These are phyloP conservation scores for Gouania willdenowi DNA, from an alignment of 2,797 vertebrate species.

Conservation along the genomic window DNA sequence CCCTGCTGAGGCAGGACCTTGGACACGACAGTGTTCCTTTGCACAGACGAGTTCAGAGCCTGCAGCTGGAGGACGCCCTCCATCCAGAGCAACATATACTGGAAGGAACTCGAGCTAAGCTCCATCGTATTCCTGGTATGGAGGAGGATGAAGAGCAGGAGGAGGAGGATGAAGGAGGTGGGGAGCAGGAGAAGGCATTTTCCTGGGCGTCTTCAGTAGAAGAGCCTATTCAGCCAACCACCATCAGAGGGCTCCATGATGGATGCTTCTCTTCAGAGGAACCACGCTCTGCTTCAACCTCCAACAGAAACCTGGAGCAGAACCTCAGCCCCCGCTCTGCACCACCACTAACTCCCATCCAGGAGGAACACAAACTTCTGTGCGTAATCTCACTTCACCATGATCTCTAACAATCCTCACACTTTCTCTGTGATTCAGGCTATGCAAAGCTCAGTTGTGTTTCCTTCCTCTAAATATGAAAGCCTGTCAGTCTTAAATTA, in stretches of 20 bases:
- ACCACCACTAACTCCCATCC: conserved; percentile 59
- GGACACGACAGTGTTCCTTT: conserved; percentile 28
- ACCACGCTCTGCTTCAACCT: conserved; percentile 25
- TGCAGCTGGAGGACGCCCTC: conserved; percentile 70
- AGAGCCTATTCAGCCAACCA: conserved; percentile 62
- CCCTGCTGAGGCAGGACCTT: neutral
- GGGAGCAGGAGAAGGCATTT: conserved; percentile 47
- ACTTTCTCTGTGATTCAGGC: conserved; percentile 7
- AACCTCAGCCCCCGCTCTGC: conserved; percentile 30
- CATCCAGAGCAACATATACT: neutral
- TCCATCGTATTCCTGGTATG: conserved; percentile 40
- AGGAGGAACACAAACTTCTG: conserved; percentile 59
- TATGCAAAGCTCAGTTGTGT: conserved; percentile 60
- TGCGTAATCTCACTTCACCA: conserved; percentile 51
- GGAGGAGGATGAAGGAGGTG: conserved; percentile 38
- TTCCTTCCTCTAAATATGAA: too few relatives aligned
- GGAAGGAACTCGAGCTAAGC: conserved; percentile 48
- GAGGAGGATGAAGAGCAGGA: conserved; percentile 55
- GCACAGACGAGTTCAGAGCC: conserved; percentile 41
- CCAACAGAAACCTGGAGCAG: conserved; percentile 33
- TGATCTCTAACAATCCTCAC: conserved; percentile 1
- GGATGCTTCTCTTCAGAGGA: conserved; percentile 61
- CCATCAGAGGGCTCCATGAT: conserved; percentile 42
- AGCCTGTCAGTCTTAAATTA: too few relatives aligned
- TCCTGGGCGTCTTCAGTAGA: conserved; percentile 61